Conservation (phyloP, 1,140 invertebrate genomes). For the Ganaspis sp. region DNA sequence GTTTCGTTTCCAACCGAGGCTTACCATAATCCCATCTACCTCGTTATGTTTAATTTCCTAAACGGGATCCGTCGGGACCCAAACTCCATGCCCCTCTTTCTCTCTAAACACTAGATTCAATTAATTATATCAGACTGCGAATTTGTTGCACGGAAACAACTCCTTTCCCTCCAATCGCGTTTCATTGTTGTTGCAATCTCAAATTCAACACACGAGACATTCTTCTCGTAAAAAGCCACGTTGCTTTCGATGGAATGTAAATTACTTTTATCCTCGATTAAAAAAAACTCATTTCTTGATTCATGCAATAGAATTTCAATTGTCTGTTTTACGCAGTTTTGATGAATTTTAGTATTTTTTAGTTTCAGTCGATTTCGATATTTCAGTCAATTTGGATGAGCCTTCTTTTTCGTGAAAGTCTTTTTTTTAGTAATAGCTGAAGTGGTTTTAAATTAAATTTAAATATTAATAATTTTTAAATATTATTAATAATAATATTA, state of each 20-base stretch:
- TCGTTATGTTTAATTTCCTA: constrained; percentile 63
- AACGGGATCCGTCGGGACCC: constrained; percentile 55
- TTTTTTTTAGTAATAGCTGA: no score
- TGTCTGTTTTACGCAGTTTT: no score
- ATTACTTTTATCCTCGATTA: background rate
- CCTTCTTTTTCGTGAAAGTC: no score
- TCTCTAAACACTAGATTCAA: constrained; percentile 61
- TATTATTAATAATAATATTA: no score
- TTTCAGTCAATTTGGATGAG: no score
- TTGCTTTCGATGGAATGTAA: background rate
- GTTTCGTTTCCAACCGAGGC: constrained; percentile 57
- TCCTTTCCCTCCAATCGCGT: background rate
- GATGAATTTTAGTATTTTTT: no score
- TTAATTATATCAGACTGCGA: constrained; percentile 66
- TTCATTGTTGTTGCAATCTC: background rate
- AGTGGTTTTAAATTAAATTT: no score
- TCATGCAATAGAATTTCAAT: background rate
- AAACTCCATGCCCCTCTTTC: constrained; percentile 8
- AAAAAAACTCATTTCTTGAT: background rate
- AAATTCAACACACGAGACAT: constrained; percentile 3
- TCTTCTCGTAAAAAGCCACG: background rate
- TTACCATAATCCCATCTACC: constrained; percentile 58
- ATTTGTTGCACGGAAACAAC: constrained; percentile 15
- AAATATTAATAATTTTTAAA: no score
- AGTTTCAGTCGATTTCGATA: no score